Percentiles rank a stretch among this genome's conserved stretches.
Conservation (phyloP, 2,888 invertebrate genomes). For the Peribatodes rhomboidaria region DNA sequence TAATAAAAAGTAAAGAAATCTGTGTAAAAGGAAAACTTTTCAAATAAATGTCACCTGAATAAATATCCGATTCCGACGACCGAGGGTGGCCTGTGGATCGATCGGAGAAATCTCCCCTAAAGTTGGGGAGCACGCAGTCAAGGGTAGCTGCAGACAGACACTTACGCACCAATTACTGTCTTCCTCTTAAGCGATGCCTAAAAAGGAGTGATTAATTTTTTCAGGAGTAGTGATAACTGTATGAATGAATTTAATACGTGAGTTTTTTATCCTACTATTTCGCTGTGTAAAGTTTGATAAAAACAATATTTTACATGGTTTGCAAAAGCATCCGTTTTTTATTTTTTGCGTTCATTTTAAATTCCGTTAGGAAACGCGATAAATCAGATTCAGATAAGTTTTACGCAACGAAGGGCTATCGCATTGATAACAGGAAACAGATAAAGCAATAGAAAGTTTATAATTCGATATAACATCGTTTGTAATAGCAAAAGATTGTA, state of each 20-base stretch:
- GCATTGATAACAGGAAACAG: neutral
- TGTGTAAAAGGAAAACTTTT: slow-evolving; percentile 29
- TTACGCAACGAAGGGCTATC: slow-evolving; percentile 13
- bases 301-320: no score
- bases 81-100: slow-evolving; percentile 72
- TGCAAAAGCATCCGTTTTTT: neutral
- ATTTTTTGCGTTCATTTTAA: neutral
- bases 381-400: neutral
- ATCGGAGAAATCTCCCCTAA: slow-evolving; percentile 62
- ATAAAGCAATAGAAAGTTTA: neutral
- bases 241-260: no score
- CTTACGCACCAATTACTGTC: slow-evolving; percentile 39
- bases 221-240: neutral
- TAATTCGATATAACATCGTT: neutral
- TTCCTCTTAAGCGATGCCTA: slow-evolving; percentile 14
- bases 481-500: neutral
- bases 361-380: neutral
- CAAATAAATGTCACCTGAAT: slow-evolving; percentile 59
- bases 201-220: neutral
- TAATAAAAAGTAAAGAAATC: slow-evolving; percentile 25
- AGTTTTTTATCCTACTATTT: no score
- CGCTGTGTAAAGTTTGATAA: no score
- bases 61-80: slow-evolving; percentile 56
- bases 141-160: slow-evolving; percentile 57
- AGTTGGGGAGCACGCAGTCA: slow-evolving; percentile 57